Evolutionary conservation across 2,797 vertebrate genomes (phyloP).

Genomic region (Pangasius krempfi): DNA sequence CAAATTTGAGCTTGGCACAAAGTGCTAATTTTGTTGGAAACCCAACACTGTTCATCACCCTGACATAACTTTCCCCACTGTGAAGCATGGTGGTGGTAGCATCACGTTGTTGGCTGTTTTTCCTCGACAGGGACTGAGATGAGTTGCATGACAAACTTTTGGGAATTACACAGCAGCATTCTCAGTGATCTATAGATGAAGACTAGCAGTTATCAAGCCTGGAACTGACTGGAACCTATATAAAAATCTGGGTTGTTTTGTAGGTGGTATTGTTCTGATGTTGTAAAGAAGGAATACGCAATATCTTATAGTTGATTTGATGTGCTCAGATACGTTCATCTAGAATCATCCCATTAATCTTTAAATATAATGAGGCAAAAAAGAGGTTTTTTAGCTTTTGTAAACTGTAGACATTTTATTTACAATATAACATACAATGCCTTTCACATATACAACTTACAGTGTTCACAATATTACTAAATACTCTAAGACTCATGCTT

Average conservation of each 20-base stretch:
- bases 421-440: constrained; percentile 22
- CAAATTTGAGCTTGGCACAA: not conserved
- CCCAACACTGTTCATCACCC: not conserved
- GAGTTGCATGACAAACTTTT: not conserved
- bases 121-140: not conserved
- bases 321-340: not conserved
- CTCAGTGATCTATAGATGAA: not conserved
- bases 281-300: not conserved
- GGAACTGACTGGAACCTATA: not conserved
- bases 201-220: not conserved
- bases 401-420: constrained; percentile 26
- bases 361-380: not conserved
- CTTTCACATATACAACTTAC: not conserved
- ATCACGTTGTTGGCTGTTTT: not conserved
- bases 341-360: not conserved
- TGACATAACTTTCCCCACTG: not conserved
- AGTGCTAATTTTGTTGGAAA: not conserved
- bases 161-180: not conserved
- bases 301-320: not conserved
- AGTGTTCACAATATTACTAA: not conserved
- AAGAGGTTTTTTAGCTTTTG: not conserved
- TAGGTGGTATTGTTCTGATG: not conserved
- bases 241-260: not conserved
- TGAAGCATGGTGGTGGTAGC: not conserved
- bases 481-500: not conserved